A percentile compares a stretch with the other conserved stretches of the same genome.
Evolutionary conservation across 2,113 vertebrate species (phyloP).

Genomic region (Nannobrachium achirus): DNA sequence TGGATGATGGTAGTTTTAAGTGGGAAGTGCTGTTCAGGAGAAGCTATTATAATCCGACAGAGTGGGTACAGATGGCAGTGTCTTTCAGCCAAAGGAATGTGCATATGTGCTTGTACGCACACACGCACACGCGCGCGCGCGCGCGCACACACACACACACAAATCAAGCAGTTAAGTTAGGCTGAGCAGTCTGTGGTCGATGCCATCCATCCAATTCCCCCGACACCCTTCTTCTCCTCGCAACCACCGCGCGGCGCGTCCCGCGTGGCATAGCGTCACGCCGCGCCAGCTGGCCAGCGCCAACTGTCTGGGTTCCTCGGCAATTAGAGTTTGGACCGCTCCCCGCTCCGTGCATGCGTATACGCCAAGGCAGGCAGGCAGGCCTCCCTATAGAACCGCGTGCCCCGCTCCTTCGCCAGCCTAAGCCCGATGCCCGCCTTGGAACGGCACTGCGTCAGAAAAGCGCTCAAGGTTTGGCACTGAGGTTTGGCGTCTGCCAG

Average conservation of each 20-base stretch:
- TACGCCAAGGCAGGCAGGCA: constrained; percentile 53
- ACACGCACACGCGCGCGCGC: neutral
- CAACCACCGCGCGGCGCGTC: constrained; percentile 24
- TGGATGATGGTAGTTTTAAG: neutral
- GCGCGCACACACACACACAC: neutral
- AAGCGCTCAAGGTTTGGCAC: constrained; percentile 20
- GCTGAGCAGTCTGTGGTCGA: neutral
- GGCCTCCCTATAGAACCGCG: constrained; percentile 37
- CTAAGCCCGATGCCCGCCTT: constrained; percentile 38
- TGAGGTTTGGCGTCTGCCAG: constrained; percentile 1
- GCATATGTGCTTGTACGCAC: constrained; percentile 7
- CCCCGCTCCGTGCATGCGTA: neutral
- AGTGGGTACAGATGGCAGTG: neutral
- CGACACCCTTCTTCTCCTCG: neutral
- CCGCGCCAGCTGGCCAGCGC: constrained; percentile 36
- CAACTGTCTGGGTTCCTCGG: constrained; percentile 68
- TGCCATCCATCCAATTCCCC: neutral
- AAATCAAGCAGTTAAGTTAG: neutral
- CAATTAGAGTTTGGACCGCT: constrained; percentile 71
- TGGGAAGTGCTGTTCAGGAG: neutral
- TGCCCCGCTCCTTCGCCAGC: constrained; percentile 44
- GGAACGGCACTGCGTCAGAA: constrained; percentile 25
- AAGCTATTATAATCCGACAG: neutral
- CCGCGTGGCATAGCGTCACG: constrained; percentile 13
- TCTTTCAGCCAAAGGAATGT: constrained; percentile 13